A percentile compares a stretch with the other conserved stretches of the same genome.
Evolutionary conservation across 2,113 vertebrate species (phyloP).

Genomic region (Neotoma lepida): DNA sequence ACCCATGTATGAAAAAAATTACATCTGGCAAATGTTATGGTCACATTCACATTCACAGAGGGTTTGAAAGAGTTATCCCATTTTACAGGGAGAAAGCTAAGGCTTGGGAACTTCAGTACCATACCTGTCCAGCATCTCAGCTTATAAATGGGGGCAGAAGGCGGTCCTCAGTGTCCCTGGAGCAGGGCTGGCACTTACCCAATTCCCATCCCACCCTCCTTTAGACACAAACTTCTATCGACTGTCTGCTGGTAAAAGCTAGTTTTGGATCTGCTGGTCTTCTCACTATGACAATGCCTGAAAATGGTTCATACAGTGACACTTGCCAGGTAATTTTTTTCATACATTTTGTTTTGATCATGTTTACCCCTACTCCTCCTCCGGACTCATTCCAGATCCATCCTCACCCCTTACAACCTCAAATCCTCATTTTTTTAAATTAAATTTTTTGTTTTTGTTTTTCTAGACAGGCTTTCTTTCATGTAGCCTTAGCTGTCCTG

Average conservation of each 20-base stretch:
- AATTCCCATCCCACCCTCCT: background rate
- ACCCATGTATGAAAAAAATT: no score
- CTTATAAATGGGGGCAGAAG: background rate
- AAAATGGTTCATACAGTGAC: background rate
- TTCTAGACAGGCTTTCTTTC: background rate
- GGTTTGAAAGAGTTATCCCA: background rate
- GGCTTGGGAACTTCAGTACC: background rate
- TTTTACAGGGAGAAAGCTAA: constrained; percentile 26
- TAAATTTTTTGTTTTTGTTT: background rate
- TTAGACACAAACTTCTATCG: background rate
- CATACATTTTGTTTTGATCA: background rate
- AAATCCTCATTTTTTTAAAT: background rate
- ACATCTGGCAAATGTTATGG: no score
- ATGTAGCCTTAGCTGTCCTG: background rate
- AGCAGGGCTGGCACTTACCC: background rate
- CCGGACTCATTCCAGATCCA: background rate
- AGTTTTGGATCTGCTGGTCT: background rate
- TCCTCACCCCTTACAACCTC: no score
- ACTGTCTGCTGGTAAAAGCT: background rate
- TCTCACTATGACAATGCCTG: background rate
- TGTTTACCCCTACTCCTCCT: no score
- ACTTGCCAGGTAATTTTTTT: background rate
- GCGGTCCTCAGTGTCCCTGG: background rate
- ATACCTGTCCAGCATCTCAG: fast-evolving
- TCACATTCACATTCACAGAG: background rate